These are phyloP conservation scores for Dryobota labecula DNA, from an alignment of 2,888 invertebrate genomes.

Conservation along the genomic window DNA sequence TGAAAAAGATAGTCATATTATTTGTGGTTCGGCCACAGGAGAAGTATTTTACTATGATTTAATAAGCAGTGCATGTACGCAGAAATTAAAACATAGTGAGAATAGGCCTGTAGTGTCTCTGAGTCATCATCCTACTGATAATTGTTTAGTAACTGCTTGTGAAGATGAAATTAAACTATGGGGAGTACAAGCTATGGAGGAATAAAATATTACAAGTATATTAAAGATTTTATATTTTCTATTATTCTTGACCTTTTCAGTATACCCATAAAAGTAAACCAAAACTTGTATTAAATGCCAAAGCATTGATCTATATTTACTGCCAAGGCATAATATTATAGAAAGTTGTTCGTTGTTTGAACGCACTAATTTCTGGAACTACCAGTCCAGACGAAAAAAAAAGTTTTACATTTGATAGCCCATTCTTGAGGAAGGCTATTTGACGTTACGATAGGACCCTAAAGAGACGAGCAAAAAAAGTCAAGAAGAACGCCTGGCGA, in stretches of 20 bases:
- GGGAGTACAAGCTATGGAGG: slow-evolving; percentile 83
- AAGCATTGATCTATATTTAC: not conserved
- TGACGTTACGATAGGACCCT: too few species aligned
- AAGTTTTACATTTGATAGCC: too few species aligned
- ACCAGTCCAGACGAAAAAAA: too few species aligned
- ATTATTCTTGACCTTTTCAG: not conserved
- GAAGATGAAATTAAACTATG: slow-evolving; percentile 93
- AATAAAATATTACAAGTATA: slow-evolving; percentile 57
- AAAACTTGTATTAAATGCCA: not conserved
- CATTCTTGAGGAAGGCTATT: too few species aligned
- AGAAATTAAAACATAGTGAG: slow-evolving; percentile 87
- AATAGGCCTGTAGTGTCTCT: slow-evolving; percentile 94
- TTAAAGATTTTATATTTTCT: not conserved
- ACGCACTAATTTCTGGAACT: too few species aligned
- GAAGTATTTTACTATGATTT: slow-evolving; percentile 97
- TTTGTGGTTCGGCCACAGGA: slow-evolving; percentile 97
- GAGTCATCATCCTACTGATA: slow-evolving; percentile 94
- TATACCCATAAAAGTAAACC: not conserved
- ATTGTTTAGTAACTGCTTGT: slow-evolving; percentile 93
- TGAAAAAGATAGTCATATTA: slow-evolving; percentile 95
- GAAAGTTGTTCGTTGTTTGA: too few species aligned
- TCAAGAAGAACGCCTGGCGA: too few species aligned
- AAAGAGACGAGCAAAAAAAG: too few species aligned
- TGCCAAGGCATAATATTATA: not conserved
- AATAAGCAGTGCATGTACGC: slow-evolving; percentile 91